Evolutionary conservation across 1,140 invertebrate genomes (phyloP), one percentile per base, ranked within the genome.

Genomic region (Meteorus sp.): DNA sequence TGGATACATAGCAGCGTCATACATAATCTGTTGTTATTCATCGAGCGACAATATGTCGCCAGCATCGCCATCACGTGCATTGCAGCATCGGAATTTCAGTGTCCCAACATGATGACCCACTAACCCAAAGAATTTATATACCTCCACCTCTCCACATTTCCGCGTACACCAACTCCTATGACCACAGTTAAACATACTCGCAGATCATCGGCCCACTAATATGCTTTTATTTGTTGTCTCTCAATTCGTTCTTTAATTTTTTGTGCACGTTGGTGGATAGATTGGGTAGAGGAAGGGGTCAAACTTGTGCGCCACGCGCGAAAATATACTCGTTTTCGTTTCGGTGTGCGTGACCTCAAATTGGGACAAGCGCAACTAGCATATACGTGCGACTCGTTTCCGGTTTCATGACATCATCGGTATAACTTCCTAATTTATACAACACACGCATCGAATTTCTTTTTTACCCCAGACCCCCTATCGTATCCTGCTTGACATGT

Each of bases 321-420:
- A 39, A 39, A 7, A 13, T 39, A 7, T 7, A 39, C 15, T 11
- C 3, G 27, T 23, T 44, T 23, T 54, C 59, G 57, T 62, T 67
- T 67, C 39, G 41, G 23, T 15, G n/a, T n/a, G n/a, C 45, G 39
- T 27, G 47, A 59, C 51, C 20, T 22, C 4, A 25, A 66, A 68
- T 19, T 66, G 41, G 64, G 61, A 63, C 63, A 60, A 59, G 33
- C 51, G 52, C 45, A 43, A 56, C 53, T 60, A 56, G 29, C 59
- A 63, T 45, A n/a, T n/a, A n/a, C n/a, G 59, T 59, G 58, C 60
- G 45, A 53, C 33, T 56, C 56, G 62, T 61, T 71, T 73, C 68
- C 68, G 67, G 63, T 65, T 11, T 27, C 52, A 61, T 70, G 64
- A 70, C 69, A 63, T 69, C 68, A 69, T 45, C 53, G n/a, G 17